phyloP scores from a whole-genome alignment of 2,888 invertebrate genomes.

The Hirtodrosophila trivittata region DNA sequence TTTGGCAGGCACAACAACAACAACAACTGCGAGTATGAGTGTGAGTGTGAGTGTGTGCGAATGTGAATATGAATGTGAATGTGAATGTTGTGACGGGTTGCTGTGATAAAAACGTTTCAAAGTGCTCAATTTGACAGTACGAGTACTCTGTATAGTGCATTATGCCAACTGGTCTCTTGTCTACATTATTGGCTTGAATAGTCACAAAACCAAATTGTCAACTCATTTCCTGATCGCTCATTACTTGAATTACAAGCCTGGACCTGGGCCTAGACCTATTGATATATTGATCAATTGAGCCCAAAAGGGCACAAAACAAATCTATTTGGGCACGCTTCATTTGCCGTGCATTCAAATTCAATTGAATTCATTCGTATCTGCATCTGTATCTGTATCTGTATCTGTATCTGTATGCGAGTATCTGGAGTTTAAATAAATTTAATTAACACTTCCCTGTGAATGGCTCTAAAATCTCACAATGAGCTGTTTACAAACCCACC shows the following conservation, averaged over 20 bases:
- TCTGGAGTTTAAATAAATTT: slow-evolving; percentile 58
- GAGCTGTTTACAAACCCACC: slow-evolving; percentile 29
- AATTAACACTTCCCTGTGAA: slow-evolving; percentile 69
- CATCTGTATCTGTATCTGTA: slow-evolving; percentile 2
- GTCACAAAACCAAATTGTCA: slow-evolving; percentile 52
- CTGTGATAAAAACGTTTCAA: slow-evolving; percentile 44
- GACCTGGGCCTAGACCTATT: too few relatives aligned
- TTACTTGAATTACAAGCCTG: slow-evolving; percentile 1
- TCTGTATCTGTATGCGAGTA: slow-evolving; percentile 1
- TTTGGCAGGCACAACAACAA: slow-evolving; percentile 49
- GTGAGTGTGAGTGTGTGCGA: background rate
- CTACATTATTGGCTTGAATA: background rate
- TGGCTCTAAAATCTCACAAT: slow-evolving; percentile 43
- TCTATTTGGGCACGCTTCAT: slow-evolving; percentile 68
- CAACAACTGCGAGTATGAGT: background rate
- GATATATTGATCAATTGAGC: slow-evolving; percentile 4
- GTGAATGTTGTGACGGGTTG: slow-evolving; percentile 53
- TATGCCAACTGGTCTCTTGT: slow-evolving; percentile 17
- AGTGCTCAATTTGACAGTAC: slow-evolving; percentile 45
- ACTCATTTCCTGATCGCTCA: slow-evolving; percentile 59
- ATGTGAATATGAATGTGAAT: too few relatives aligned
- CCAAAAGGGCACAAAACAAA: slow-evolving; percentile 49
- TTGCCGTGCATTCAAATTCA: slow-evolving; percentile 55
- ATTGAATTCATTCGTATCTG: slow-evolving; percentile 29
- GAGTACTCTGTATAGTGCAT: slow-evolving; percentile 10